Evolutionary conservation across 2,797 vertebrate genomes (phyloP).

Genomic region (Australoheros facetus): DNA sequence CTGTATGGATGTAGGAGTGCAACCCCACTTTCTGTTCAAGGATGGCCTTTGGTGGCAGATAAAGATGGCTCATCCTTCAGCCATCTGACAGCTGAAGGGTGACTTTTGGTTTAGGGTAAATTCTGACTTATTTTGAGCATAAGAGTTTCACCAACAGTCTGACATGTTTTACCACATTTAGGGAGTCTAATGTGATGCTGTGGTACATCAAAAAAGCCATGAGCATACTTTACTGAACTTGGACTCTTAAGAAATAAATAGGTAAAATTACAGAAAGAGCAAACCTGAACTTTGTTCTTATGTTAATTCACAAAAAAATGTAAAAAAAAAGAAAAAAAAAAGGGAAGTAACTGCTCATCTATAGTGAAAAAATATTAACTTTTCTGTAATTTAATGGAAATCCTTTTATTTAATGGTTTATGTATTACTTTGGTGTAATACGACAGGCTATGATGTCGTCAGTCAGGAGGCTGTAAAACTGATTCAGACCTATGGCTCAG

Average conservation of each 20-base stretch:
- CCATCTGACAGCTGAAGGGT: neutral
- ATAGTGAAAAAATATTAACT: neutral
- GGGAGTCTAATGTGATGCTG: neutral
- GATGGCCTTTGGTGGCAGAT: neutral
- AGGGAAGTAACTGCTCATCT: neutral
- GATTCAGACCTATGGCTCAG: neutral
- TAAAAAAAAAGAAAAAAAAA: neutral
- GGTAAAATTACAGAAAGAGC: neutral
- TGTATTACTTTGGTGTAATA: no score
- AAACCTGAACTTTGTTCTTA: neutral
- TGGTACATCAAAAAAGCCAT: neutral
- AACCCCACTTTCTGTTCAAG: no score
- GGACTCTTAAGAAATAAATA: neutral
- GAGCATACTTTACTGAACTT: neutral
- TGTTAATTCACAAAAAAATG: neutral
- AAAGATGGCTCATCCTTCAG: neutral
- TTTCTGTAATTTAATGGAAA: neutral
- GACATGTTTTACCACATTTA: neutral
- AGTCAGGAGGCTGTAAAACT: neutral
- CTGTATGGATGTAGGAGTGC: neutral
- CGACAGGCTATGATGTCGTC: neutral
- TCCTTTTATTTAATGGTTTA: neutral
- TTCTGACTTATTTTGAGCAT: neutral
- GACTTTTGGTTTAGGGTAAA: neutral
- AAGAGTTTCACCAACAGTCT: neutral